Evolutionary conservation across 2,888 invertebrate species (phyloP).

Genomic region (Leptopterna dolabrata): DNA sequence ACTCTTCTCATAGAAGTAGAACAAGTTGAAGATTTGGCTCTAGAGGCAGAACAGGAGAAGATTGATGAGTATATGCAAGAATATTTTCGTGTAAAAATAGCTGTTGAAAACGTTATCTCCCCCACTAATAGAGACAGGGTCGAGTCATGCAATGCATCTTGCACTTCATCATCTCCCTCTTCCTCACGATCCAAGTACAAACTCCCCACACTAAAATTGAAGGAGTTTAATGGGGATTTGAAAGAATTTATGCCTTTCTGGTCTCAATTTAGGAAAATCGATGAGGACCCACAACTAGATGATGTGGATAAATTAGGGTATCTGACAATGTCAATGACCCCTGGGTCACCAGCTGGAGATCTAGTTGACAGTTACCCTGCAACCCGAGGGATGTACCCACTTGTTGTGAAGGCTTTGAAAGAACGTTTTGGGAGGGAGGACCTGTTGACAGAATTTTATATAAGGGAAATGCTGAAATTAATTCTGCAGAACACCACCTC

Average conservation of each 20-base stretch:
- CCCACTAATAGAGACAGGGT: no score
- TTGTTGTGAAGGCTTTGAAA: background rate
- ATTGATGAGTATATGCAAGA: no score
- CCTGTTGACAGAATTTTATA: background rate
- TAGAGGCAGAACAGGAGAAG: no score
- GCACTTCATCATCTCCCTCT: no score
- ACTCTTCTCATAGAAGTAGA: no score
- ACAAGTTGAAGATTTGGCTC: no score
- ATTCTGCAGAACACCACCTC: background rate
- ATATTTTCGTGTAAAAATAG: no score
- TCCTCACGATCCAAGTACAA: no score
- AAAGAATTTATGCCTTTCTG: background rate
- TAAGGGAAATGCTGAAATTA: background rate
- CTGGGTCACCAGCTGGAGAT: background rate
- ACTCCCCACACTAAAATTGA: background rate
- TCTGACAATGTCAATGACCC: background rate
- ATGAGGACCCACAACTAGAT: background rate
- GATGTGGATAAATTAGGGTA: background rate
- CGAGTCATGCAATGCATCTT: no score
- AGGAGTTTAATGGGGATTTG: background rate
- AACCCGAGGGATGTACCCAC: background rate
- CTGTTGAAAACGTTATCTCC: no score
- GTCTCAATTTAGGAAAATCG: background rate
- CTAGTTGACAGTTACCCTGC: background rate
- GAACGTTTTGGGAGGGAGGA: background rate